Evolutionary conservation across 2,888 invertebrate genomes (phyloP).

Genomic region (Drosophila borealis): DNA sequence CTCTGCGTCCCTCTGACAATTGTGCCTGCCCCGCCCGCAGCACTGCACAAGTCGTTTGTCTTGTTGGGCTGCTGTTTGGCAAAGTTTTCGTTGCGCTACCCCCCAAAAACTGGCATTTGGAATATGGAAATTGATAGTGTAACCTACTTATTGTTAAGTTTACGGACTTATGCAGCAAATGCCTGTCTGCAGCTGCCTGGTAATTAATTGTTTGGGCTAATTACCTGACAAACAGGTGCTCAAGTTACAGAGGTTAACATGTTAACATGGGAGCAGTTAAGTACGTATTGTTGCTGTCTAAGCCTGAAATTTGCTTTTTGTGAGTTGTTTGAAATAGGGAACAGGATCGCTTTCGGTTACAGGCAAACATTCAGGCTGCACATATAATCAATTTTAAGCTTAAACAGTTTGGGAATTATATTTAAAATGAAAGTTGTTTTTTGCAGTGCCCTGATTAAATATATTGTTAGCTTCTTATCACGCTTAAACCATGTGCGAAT

Average conservation of each 20-base stretch:
- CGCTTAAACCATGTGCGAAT: neutral
- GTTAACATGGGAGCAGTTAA: constrained; percentile 8
- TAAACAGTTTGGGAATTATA: neutral
- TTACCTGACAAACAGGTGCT: constrained; percentile 46
- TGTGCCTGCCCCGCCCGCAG: neutral
- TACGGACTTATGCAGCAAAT: constrained; percentile 30
- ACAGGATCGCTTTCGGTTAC: accelerated
- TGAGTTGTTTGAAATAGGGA: neutral
- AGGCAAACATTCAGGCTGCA: too few relatives aligned
- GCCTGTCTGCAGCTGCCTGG: constrained; percentile 36
- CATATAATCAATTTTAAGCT: too few relatives aligned
- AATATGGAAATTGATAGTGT: constrained; percentile 71
- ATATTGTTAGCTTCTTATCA: neutral
- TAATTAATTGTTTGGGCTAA: constrained; percentile 51
- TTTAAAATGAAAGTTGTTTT: neutral
- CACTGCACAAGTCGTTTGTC: constrained; percentile 69
- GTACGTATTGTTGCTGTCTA: neutral
- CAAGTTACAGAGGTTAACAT: constrained; percentile 8
- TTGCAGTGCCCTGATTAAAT: too few relatives aligned
- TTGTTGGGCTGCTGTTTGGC: constrained; percentile 43
- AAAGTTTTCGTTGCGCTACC: constrained; percentile 56
- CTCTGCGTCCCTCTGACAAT: too few relatives aligned
- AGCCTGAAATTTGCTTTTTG: neutral
- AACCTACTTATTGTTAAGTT: constrained; percentile 47
- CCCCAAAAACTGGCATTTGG: constrained; percentile 45